A percentile compares a stretch with the other conserved stretches of the same genome.
Conservation (phyloP, 1,140 invertebrate species). For the Portunus trituberculatus region DNA sequence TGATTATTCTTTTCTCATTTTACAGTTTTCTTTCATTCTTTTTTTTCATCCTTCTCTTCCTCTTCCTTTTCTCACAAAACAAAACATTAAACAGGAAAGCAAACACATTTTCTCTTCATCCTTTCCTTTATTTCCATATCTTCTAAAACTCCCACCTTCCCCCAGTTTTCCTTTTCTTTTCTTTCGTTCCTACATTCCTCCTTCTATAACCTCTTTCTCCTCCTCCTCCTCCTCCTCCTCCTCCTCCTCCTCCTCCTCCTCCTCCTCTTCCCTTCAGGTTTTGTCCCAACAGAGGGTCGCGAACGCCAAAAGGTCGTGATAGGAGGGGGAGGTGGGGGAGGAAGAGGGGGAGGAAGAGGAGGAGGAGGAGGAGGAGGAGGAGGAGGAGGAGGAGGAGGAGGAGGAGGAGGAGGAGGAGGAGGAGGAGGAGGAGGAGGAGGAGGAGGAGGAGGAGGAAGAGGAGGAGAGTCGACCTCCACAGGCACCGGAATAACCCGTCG, state of each 20-base stretch:
- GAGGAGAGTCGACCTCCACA: background rate
- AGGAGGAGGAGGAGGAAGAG: background rate
- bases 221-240: no score
- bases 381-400: background rate
- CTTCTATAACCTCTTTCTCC: no score
- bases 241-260: no score
- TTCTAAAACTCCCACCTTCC: no score
- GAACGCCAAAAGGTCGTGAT: background rate
- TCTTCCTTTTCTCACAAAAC: no score
- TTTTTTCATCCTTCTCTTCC: background rate
- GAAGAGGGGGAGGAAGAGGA: background rate
- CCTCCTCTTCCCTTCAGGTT: background rate
- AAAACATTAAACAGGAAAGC: no score
- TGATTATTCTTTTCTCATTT: background rate
- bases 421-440: background rate
- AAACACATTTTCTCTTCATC: no score
- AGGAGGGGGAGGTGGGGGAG: background rate
- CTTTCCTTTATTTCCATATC: no score
- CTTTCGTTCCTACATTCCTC: no score
- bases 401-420: background rate
- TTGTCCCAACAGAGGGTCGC: background rate
- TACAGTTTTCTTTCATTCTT: background rate
- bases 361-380: background rate
- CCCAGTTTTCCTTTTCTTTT: no score
- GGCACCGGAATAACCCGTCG: background rate